phyloP scores from a whole-genome alignment of 2,888 invertebrate genomes.

The Brachynemurus nebulosus region DNA sequence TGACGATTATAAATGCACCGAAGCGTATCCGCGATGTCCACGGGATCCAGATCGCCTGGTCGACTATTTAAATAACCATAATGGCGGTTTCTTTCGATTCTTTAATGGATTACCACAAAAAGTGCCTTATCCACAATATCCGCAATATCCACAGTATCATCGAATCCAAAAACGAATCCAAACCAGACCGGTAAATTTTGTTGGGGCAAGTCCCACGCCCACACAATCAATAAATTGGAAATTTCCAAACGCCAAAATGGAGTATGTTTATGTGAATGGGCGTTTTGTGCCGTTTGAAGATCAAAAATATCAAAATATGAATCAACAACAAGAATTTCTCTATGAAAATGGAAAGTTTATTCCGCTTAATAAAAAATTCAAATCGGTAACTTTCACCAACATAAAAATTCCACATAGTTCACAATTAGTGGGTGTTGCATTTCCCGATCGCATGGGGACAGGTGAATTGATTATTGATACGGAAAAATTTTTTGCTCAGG shows the following conservation, averaged over 20 bases:
- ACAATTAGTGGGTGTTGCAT: conserved; percentile 28
- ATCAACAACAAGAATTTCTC: background rate
- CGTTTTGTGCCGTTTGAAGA: no score
- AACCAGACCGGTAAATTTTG: background rate
- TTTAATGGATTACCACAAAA: conserved; percentile 42
- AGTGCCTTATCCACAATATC: background rate
- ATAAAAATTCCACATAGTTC: background rate
- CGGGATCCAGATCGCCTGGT: conserved; percentile 56
- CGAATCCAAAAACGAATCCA: conserved; percentile 1
- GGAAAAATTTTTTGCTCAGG: conserved; percentile 20
- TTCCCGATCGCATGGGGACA: conserved; percentile 39
- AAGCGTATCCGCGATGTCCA: conserved; percentile 61
- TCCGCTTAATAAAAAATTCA: background rate
- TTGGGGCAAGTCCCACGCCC: background rate
- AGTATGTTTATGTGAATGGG: no score
- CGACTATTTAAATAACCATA: conserved; percentile 69
- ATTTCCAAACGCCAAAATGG: no score
- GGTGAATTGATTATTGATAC: conserved; percentile 35
- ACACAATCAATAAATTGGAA: conserved; percentile 1
- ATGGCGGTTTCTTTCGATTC: conserved; percentile 72
- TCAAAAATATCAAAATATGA: no score
- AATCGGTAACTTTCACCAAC: no score
- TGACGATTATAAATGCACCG: conserved; percentile 41
- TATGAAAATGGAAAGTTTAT: background rate
- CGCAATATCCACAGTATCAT: background rate